Evolutionary conservation across 2,888 invertebrate species (phyloP).

Genomic region (Lasioglossum pauxillum): DNA sequence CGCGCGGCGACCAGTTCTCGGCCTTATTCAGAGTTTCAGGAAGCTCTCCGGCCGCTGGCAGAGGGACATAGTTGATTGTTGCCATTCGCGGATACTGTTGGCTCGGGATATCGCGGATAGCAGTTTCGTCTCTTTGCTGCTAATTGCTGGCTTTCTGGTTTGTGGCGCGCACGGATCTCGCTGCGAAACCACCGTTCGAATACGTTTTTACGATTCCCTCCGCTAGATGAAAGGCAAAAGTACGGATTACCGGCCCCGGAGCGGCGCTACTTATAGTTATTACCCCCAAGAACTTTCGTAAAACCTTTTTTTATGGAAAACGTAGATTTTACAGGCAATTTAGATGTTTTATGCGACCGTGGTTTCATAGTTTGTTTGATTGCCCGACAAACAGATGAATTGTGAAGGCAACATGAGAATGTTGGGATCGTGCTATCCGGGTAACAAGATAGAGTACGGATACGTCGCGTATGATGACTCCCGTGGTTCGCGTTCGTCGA

Average conservation of each 20-base stretch:
- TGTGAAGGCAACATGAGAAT: background rate
- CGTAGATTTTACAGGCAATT: background rate
- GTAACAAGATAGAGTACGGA: background rate
- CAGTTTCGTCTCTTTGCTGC: background rate
- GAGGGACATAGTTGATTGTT: constrained; percentile 2
- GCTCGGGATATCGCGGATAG: constrained; percentile 10
- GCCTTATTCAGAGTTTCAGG: constrained; percentile 66
- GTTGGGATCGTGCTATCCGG: background rate
- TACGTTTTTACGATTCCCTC: background rate
- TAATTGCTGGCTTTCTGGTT: constrained; percentile 5
- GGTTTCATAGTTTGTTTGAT: background rate
- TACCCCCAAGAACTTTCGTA: background rate
- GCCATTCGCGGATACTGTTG: constrained; percentile 14
- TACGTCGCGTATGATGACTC: background rate
- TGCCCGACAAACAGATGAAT: background rate
- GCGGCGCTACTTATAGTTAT: constrained; percentile 9
- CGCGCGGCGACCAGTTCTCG: constrained; percentile 35
- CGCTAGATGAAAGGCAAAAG: background rate
- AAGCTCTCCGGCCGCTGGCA: constrained; percentile 14
- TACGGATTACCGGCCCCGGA: constrained; percentile 3
- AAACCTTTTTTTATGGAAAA: background rate
- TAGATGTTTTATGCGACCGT: background rate
- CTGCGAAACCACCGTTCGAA: background rate
- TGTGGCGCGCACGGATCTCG: background rate
- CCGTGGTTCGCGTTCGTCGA: background rate